Percentiles rank a stretch among this genome's conserved stretches.
Conservation (phyloP, 1,140 invertebrate genomes). For the Aphelenchoides avenae region DNA sequence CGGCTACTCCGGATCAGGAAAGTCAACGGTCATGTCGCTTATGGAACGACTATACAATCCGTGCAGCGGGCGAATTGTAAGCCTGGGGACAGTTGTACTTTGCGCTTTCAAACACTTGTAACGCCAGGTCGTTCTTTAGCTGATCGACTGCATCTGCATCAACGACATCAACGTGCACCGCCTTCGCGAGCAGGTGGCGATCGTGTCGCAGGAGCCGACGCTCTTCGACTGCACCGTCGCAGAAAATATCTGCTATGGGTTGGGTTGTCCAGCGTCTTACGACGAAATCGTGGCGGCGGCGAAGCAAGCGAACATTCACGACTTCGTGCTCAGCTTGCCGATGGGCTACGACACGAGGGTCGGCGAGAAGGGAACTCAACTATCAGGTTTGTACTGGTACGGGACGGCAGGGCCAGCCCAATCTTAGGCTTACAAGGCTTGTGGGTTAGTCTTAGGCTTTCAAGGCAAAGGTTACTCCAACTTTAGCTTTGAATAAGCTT, state of each 20-base stretch:
- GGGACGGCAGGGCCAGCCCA: too few relatives aligned
- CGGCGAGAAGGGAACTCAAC: constrained; percentile 57
- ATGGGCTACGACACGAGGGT: constrained; percentile 62
- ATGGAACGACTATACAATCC: constrained; percentile 71
- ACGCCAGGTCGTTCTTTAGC: constrained; percentile 28
- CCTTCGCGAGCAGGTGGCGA: constrained; percentile 59
- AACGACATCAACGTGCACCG: constrained; percentile 51
- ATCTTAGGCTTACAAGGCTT: too few relatives aligned
- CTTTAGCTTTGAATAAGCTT: too few relatives aligned
- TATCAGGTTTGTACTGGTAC: too few relatives aligned
- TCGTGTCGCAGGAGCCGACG: constrained; percentile 61
- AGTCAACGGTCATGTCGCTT: constrained; percentile 80
- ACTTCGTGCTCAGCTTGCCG: constrained; percentile 52
- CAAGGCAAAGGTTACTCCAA: too few relatives aligned
- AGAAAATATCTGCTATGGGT: constrained; percentile 62
- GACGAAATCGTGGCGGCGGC: constrained; percentile 63
- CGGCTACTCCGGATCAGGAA: constrained; percentile 64
- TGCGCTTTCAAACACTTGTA: too few relatives aligned
- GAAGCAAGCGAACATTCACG: constrained; percentile 58
- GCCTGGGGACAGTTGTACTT: too few relatives aligned
- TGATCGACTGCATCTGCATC: constrained; percentile 49
- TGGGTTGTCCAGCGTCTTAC: too few relatives aligned
- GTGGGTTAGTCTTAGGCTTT: too few relatives aligned
- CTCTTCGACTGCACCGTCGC: constrained; percentile 60
- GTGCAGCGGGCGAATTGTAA: constrained; percentile 48